Evolutionary conservation across 2,113 vertebrate species (phyloP).

Genomic region (Ctenomys sociabilis): DNA sequence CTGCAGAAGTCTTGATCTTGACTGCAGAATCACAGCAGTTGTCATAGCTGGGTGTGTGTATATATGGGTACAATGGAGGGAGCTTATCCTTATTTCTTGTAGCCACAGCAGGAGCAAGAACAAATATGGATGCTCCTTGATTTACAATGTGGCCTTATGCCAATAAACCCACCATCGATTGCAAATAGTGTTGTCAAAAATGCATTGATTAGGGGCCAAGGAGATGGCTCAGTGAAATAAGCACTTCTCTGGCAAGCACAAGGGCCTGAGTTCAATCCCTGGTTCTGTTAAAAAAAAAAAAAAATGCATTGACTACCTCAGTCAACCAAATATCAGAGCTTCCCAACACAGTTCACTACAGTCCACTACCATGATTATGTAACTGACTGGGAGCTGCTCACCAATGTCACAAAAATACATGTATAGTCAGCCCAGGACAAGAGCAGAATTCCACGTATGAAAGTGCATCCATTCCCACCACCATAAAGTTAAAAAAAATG

Average conservation of each 20-base stretch:
- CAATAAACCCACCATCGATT: background rate
- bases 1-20: background rate
- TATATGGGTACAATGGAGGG: background rate
- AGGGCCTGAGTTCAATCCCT: too few species aligned
- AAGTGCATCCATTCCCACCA: background rate
- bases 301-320: background rate
- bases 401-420: background rate
- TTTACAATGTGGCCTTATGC: background rate
- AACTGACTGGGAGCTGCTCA: background rate
- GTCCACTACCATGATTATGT: background rate
- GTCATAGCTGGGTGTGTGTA: background rate
- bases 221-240: too few species aligned
- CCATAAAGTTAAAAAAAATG: background rate
- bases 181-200: background rate
- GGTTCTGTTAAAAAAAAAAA: too few species aligned
- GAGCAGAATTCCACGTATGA: background rate
- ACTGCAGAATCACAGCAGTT: background rate
- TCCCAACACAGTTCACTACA: background rate
- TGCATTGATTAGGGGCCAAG: too few species aligned
- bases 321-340: background rate
- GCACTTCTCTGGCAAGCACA: too few species aligned
- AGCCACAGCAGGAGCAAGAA: constrained; percentile 4
- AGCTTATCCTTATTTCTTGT: background rate
- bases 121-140: background rate
- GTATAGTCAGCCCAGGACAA: background rate